Evolutionary conservation across 2,888 invertebrate species (phyloP), one percentile per base, ranked within the genome.

Genomic region (Pharmacophagus antenor): DNA sequence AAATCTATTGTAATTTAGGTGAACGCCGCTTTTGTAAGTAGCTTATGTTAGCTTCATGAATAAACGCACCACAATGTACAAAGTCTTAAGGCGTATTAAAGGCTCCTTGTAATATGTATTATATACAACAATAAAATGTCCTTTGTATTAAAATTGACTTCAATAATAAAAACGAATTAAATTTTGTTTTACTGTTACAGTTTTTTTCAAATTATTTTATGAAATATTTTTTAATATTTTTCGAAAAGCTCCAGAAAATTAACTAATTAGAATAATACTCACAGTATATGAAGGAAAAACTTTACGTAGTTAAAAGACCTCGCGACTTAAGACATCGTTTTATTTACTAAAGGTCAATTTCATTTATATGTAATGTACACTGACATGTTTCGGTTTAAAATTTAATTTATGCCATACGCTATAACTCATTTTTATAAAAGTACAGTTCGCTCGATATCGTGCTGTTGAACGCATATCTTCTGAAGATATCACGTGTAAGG

Each of bases 1-100:
- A 46, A 46, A 46, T 54, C 44, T 42, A 54, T 54, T 54, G 54
- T 54, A 25, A 22, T 21, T 42, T 21, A 52, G 25, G 21, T 53
- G 53, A 41, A 37, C 22, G 12, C 41, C 42, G 53, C 53, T 44
- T 48, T 42, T 25, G 53, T 37, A 15, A 22, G 42, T 18, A 42
- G 53, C 42, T 23, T 42, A 52, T 22, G 41, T 44, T n/a, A 44
- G 44, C 52, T 52, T 23, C 42, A 42, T 53, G 42, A 53, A 53
- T 44, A 53, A 42, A 44, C 42, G 8, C 27, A 27, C 37, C 37
- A n/a, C 37, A 37, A 37, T 37, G 37, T 37, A n/a, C 37, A 37
- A 15, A n/a, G 37, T 37, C 37, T 37, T 37, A 37, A 37, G 37
- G 37, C 37, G 37, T 15, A 37, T 37, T 37, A 37, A 37, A 37